Evolutionary conservation across 2,113 vertebrate species (phyloP), one percentile per base, ranked within the genome.

Genomic region (Thalassoma bifasciatum): DNA sequence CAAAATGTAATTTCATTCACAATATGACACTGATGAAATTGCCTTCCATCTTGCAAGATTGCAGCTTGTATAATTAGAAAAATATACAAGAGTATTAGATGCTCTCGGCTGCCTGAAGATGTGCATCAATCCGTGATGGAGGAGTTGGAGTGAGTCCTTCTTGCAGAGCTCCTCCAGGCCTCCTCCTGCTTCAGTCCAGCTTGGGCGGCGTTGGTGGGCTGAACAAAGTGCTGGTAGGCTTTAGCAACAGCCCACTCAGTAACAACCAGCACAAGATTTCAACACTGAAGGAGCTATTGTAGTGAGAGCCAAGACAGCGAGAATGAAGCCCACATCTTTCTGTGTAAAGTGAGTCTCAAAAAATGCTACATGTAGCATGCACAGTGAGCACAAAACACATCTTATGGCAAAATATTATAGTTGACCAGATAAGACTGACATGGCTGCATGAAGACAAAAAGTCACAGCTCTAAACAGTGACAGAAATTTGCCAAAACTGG

Each of bases 21-120:
- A 81, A 81, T 81, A 57, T 77, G 58, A 83, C 59, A 54, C 17
- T 64, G 69, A 84, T 83, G 38, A 82, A 88, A 79, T 75, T 77
- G 75, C 65, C 72, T 84, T 66, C 66, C 38, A 24, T 64, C 42
- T 38, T 52, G 69, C 71, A 86, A 36, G 52, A 38, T 1, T 56
- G 66, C 34, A 63, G 52, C 79, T 51, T 63, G 58, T 72, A 46
- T 75, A 81, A 84, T 75, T 88, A 69, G 57, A 72, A 73, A 36
- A 62, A 57, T 37, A 61, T 57, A 71, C 76, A 64, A 60, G 66
- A 26, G 58, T 70, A 77, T 85, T 61, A 77, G 79, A 76, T 72
- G 63, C 52, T 76, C 34, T 23, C 23, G 16, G 40, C 62, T 19
- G 75, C 75, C 66, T 60, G 72, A 50, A 78, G 81, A 70, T 23